Evolutionary conservation across 2,113 vertebrate genomes (phyloP), one percentile per base, ranked within the genome.

Genomic region (Rhegmatorhina hoffmannsi): DNA sequence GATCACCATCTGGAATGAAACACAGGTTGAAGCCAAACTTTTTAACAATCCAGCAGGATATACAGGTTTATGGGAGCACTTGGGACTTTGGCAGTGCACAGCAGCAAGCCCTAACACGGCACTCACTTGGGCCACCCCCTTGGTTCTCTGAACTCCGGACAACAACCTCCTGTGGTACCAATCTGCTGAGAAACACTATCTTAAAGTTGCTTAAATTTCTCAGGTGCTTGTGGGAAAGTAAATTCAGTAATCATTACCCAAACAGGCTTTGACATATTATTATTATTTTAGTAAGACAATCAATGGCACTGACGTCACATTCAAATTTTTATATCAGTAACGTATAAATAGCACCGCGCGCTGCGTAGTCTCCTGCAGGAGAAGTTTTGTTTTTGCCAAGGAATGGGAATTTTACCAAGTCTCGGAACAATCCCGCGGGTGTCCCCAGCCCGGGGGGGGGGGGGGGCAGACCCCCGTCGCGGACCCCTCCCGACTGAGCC

Each of bases 341-440:
- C 76, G 24, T 0, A 56, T 29, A 17, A 33, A 5, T 0, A 15
- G 36, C 8, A 25, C 56, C 2, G 7, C 13, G 5, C 14, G 1
- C 13, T 0, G 25, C 1, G 26, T 2, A 17, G 17, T 36, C 9
- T n/a, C 40, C 4, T 12, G 58, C 34, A 44, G 69, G 4, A 62
- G 16, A 31, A 26, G 29, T 11, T 40, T 16, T 76, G 5, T 1
- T 44, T 34, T 9, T 6, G 59, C 19, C 49, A 50, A 25, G 24
- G 49, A 25, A 50, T 18, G 24, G 9, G 12, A 21, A 46, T 46
- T 46, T 17, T 46, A 19, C 31, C 31, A 18, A 16, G 7, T 2
- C 26, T 28, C 3, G 0, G 47, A 44, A 38, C 4, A 44, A 29
- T 3, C 23, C 44, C 4, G 26, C 1, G 21, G 53, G 47, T 0